Base-by-base conservation (phyloP, 2,113 vertebrate genomes). In the Oryzias curvinotus region DNA sequence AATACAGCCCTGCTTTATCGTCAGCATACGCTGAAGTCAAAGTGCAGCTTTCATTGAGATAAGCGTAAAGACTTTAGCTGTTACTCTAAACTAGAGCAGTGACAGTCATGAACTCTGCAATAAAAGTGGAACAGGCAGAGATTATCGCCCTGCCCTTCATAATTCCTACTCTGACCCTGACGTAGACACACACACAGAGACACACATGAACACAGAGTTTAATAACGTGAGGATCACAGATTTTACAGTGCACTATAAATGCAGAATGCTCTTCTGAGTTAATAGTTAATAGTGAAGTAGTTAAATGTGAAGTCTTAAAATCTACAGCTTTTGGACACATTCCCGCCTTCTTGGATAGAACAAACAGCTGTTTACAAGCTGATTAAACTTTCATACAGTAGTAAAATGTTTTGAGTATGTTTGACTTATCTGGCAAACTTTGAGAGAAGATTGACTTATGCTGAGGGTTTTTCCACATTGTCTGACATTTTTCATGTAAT, bases 111-210 rank as follows among this genome's bases (percentile, higher is more conserved):
- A 80, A 74, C 58, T 44, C 51, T 0, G 51, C 60, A 78, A 82
- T 87, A 62, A 78, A 82, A 84, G 63, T 80, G 78, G 86, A 86
- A 73, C 83, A 77, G 42, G n/a, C 16, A 23, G 78, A 87, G 87
- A 86, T 92, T 89, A 89, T 84, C 73, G 76, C 57, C 56, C 45
- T 65, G 43, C 66, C 21, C 63, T 81, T 85, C 42, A 69, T 78
- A 76, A 81, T 70, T 72, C 77, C 71, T 57, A 12, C 0, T 36
- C 1, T 67, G 71, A 86, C 78, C 75, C 76, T 61, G 65, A 65
- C 46, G 52, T 52, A 59, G 41, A 54, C 52, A 52, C 59, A 16
- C 26, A 41, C 16, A 14, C 42, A 25, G 5, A 17, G 52, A 56
- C 60, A 14, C 52, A 30, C 36, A 30, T 26, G 36, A 15, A 45